phyloP scores from a whole-genome alignment of 2,113 vertebrate species.

The Hemiprocne comata region DNA sequence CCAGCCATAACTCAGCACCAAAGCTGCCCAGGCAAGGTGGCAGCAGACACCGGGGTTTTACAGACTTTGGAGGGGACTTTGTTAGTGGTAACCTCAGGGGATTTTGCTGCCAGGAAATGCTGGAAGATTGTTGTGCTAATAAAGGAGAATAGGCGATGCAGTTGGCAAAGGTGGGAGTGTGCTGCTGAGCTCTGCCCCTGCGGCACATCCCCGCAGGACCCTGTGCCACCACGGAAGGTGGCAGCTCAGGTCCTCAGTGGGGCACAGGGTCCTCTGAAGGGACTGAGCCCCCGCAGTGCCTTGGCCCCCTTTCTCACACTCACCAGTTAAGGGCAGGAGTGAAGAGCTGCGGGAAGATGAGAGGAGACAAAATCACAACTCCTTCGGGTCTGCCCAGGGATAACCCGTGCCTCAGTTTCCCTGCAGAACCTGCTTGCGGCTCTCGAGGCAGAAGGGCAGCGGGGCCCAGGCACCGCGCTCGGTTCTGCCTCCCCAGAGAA shows the following conservation, averaged over 20 bases:
- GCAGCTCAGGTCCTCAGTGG: neutral
- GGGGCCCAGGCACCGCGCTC: rapidly evolving
- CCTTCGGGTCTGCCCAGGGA: neutral
- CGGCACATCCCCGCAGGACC: rapidly evolving
- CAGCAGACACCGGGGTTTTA: rapidly evolving
- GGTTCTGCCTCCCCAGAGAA: neutral
- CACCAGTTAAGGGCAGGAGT: neutral
- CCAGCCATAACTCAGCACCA: rapidly evolving
- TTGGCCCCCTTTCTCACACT: rapidly evolving
- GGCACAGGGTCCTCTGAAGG: rapidly evolving
- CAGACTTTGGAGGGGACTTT: neutral
- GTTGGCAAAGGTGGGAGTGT: rapidly evolving
- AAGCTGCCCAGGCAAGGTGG: neutral
- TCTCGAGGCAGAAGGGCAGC: neutral
- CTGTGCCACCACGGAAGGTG: rapidly evolving
- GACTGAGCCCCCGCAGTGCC: neutral
- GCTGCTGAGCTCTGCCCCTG: rapidly evolving
- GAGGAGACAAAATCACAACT: neutral
- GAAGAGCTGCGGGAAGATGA: neutral
- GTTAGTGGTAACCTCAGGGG: neutral
- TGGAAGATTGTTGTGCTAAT: neutral
- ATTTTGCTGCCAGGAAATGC: neutral
- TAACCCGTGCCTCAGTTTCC: neutral
- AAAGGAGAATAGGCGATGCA: neutral
- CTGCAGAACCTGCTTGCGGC: neutral